Percentiles rank a stretch among this genome's conserved stretches.
These are phyloP conservation scores for Drosophila watanabei DNA, from an alignment of 1,140 invertebrate genomes.

Conservation along the genomic window DNA sequence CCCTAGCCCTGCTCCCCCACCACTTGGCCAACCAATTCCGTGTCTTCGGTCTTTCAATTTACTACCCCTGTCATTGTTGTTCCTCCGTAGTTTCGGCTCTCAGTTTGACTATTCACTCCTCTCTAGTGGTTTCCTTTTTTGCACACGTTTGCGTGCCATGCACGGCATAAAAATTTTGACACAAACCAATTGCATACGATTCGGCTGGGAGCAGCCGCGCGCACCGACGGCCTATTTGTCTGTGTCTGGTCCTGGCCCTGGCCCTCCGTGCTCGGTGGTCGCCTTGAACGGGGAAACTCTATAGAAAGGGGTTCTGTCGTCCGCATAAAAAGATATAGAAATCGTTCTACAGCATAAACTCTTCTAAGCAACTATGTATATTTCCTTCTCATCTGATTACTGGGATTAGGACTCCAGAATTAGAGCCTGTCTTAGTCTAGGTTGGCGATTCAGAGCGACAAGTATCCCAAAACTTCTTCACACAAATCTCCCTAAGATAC, in stretches of 20 bases:
- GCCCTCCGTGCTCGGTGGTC: not conserved
- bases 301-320: not conserved
- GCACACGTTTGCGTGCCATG: slow-evolving; percentile 81
- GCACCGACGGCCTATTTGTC: slow-evolving; percentile 10
- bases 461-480: not conserved
- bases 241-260: slow-evolving; percentile 19
- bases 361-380: not conserved
- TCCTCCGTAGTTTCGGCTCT: slow-evolving; percentile 44
- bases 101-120: slow-evolving; percentile 59
- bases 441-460: too few species aligned
- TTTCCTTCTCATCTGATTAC: not conserved
- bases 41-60: slow-evolving; percentile 77
- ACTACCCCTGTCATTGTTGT: slow-evolving; percentile 54
- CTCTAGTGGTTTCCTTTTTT: slow-evolving; percentile 43
- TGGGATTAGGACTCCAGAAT: too few species aligned
- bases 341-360: slow-evolving; percentile 55
- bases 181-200: slow-evolving; percentile 79
- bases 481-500: not conserved
- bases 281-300: not conserved
- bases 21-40: slow-evolving; percentile 12
- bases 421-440: not conserved
- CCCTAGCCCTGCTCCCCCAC: not conserved
- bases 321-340: slow-evolving; percentile 43
- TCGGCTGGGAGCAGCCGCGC: slow-evolving; percentile 41
- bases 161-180: slow-evolving; percentile 81